A percentile compares a stretch with the other conserved stretches of the same genome.
Conservation (phyloP, 1,140 invertebrate genomes). For the Metopolophium dirhodum region DNA sequence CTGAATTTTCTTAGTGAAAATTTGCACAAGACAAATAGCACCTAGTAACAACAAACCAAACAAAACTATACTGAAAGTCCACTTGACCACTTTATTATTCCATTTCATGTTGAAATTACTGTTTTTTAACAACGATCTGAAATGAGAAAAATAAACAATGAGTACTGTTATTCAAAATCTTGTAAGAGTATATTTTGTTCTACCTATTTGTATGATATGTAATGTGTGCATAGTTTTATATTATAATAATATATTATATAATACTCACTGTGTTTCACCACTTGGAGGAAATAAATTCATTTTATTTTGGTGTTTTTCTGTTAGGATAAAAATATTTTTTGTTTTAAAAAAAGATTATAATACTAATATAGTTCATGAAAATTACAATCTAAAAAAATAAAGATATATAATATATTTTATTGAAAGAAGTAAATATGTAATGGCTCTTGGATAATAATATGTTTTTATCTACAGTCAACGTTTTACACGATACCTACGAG, state of each 20-base stretch:
- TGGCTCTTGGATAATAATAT: background rate
- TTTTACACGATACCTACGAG: background rate
- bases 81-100: background rate
- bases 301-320: background rate
- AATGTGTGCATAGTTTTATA: too few relatives aligned
- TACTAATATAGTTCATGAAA: background rate
- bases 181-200: background rate
- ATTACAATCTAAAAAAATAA: background rate
- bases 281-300: background rate
- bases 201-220: background rate
- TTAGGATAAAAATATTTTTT: too few relatives aligned
- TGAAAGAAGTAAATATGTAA: background rate
- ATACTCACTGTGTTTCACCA: background rate
- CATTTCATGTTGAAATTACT: background rate
- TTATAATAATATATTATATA: too few relatives aligned
- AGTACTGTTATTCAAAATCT: background rate
- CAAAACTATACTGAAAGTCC: background rate
- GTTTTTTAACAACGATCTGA: slow-evolving; percentile 3
- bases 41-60: background rate
- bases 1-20: background rate
- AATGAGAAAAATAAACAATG: background rate
- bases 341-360: too few relatives aligned
- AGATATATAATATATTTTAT: background rate
- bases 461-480: background rate
- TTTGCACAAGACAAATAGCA: background rate